phyloP scores from a whole-genome alignment of 2,888 invertebrate genomes.

The Nymphalis c-album region DNA sequence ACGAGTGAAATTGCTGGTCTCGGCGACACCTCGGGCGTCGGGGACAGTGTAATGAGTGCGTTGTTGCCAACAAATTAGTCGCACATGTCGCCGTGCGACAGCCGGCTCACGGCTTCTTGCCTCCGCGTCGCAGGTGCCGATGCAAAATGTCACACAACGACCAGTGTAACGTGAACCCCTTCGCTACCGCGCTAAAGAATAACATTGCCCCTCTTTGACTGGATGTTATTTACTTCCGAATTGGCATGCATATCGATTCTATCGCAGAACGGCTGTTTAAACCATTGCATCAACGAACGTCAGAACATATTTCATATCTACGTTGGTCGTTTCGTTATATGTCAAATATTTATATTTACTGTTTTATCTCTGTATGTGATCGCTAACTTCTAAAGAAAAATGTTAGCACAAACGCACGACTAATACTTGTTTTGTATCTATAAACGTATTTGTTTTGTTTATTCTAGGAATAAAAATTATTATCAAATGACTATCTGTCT shows the following conservation, averaged over 20 bases:
- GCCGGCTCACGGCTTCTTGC: conserved; percentile 64
- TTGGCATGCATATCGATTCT: conserved; percentile 27
- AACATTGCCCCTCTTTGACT: conserved; percentile 6
- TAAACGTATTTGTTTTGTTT: not conserved
- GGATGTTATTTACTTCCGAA: conserved; percentile 19
- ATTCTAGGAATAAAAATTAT: not conserved
- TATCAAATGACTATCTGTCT: conserved; percentile 17
- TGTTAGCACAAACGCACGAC: not conserved
- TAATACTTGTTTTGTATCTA: not conserved
- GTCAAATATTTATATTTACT: conserved; percentile 11
- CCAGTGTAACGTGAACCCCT: conserved; percentile 39
- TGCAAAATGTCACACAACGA: conserved; percentile 63
- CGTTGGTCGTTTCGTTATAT: conserved; percentile 4
- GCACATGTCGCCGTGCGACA: conserved; percentile 75
- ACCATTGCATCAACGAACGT: conserved; percentile 8
- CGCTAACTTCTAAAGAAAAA: not conserved
- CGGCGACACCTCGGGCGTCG: conserved; percentile 73
- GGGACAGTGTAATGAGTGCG: conserved; percentile 68
- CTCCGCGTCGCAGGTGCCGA: conserved; percentile 63
- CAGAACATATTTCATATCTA: conserved; percentile 6
- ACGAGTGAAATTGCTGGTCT: conserved; percentile 67
- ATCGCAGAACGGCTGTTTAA: conserved; percentile 9
- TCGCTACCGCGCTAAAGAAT: conserved; percentile 7
- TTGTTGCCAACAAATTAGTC: conserved; percentile 74
- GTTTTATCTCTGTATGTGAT: not conserved